Conservation (phyloP, 2,888 invertebrate genomes). For the Eupithecia exiguata region DNA sequence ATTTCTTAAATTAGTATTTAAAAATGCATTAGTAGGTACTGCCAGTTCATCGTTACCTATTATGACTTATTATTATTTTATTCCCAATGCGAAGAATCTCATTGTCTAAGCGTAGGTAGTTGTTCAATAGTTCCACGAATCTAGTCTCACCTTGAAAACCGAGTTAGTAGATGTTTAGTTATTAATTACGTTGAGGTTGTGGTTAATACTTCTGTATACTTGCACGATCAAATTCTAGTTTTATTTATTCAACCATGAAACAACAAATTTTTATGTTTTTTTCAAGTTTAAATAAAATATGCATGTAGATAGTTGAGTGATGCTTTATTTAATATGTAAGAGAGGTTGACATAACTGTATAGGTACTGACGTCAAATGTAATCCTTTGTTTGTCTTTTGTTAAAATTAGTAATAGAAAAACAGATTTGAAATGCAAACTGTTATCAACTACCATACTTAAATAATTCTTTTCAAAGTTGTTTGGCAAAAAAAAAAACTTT, state of each 20-base stretch:
- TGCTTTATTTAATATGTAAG: background rate
- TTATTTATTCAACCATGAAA: background rate
- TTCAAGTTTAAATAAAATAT: too few species aligned
- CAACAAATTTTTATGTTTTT: too few species aligned
- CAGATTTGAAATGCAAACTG: background rate
- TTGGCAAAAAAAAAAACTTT: background rate
- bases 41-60: background rate
- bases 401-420: background rate
- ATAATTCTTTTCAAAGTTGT: slow-evolving; percentile 4
- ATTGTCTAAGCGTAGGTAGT: slow-evolving; percentile 21
- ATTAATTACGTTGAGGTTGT: slow-evolving; percentile 4
- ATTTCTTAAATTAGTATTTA: too few species aligned
- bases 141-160: slow-evolving; percentile 18
- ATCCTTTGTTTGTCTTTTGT: background rate
- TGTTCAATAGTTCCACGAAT: slow-evolving; percentile 20
- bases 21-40: background rate
- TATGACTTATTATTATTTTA: background rate
- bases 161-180: slow-evolving; percentile 13
- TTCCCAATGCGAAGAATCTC: slow-evolving; percentile 19
- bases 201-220: slow-evolving; percentile 14
- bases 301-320: background rate
- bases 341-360: background rate
- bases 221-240: background rate
- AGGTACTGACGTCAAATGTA: background rate
- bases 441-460: background rate